Evolutionary conservation across 2,113 vertebrate genomes (phyloP).

Genomic region (Nothocercus julius): DNA sequence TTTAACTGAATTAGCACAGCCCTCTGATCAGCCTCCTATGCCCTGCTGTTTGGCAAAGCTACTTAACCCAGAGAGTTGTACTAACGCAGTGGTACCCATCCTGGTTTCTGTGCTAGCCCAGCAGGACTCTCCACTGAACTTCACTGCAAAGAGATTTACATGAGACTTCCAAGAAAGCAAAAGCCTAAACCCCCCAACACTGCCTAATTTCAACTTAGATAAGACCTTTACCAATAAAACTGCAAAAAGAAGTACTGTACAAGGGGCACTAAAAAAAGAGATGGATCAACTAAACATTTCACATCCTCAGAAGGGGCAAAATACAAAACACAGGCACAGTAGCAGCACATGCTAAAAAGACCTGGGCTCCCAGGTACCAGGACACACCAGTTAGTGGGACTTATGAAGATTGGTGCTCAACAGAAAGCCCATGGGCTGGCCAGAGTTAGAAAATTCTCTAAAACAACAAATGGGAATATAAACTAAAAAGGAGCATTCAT

Average conservation of each 20-base stretch:
- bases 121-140: slow-evolving; percentile 27
- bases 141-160: slow-evolving; percentile 28
- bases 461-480: not conserved
- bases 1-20: slow-evolving; percentile 69
- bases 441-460: not conserved
- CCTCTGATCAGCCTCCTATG: slow-evolving; percentile 64
- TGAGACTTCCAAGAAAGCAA: not conserved
- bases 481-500: not conserved
- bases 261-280: not conserved
- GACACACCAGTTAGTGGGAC: not conserved
- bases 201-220: not conserved
- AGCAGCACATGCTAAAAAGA: not conserved
- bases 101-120: slow-evolving; percentile 49
- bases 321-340: not conserved
- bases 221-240: not conserved
- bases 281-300: not conserved
- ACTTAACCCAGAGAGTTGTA: slow-evolving; percentile 61
- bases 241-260: not conserved
- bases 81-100: slow-evolving; percentile 47
- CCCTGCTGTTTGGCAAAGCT: slow-evolving; percentile 68
- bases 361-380: not conserved
- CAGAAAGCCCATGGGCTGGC: not conserved
- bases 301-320: not conserved
- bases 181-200: not conserved
- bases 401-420: not conserved